A percentile compares a stretch with the other conserved stretches of the same genome.
phyloP scores from a whole-genome alignment of 1,140 invertebrate species.

The Leptonema lineaticorne region DNA sequence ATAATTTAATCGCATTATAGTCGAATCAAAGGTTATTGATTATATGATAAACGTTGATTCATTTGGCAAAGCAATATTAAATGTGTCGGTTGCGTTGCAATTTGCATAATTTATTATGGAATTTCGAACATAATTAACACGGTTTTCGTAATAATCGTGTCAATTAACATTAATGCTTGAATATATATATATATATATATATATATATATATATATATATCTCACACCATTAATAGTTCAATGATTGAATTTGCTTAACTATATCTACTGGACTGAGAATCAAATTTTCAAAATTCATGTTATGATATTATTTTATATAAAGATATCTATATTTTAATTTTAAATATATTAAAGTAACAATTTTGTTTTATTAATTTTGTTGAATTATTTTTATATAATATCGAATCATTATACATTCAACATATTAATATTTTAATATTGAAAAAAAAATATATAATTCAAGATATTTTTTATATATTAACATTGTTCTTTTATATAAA shows the following conservation, averaged over 20 bases:
- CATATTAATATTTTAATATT: no score
- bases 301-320: background rate
- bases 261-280: no score
- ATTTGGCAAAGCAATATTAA: background rate
- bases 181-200: no score
- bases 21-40: background rate
- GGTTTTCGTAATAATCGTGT: background rate
- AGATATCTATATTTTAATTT: background rate
- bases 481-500: background rate
- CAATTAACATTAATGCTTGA: background rate
- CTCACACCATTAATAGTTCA: background rate
- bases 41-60: background rate
- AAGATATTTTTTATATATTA: background rate
- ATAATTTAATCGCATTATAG: no score
- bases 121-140: background rate
- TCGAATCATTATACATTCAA: no score
- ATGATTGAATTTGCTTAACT: background rate
- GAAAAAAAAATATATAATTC: no score
- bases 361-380: no score
- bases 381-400: no score
- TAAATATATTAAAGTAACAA: no score
- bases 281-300: no score
- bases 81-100: background rate
- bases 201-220: background rate
- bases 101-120: conserved; percentile 6